These are phyloP conservation scores for Aurelia aurita complex sp. Pacific DNA, from an alignment of 30 jellyfish, hydroid and myxozoan genomes.

Conservation along the genomic window DNA sequence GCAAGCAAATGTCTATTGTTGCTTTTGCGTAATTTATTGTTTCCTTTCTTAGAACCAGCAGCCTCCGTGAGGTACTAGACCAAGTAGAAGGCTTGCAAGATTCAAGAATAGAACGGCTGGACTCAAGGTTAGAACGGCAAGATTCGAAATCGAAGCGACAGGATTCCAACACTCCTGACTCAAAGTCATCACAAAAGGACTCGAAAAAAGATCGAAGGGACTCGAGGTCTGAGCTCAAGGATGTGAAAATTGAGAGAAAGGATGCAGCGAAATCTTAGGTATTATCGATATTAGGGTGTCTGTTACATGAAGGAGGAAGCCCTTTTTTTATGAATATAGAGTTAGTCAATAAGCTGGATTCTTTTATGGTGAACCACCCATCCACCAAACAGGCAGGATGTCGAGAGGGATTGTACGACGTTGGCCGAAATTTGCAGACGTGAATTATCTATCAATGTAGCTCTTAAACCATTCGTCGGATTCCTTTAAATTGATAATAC, in stretches of 20 bases:
- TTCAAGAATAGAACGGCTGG: slow-evolving; percentile 70
- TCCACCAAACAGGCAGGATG: too few relatives aligned
- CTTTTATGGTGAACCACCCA: too few relatives aligned
- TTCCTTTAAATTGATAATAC: too few relatives aligned
- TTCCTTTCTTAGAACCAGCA: slow-evolving; percentile 39
- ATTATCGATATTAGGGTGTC: slow-evolving; percentile 1
- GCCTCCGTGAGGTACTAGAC: slow-evolving; percentile 70
- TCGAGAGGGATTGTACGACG: too few relatives aligned
- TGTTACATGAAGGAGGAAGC: not conserved
- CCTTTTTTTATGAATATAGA: too few relatives aligned
- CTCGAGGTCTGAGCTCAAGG: slow-evolving; percentile 23
- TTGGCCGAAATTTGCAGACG: too few relatives aligned
- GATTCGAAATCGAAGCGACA: slow-evolving; percentile 46
- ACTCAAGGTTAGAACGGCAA: slow-evolving; percentile 54
- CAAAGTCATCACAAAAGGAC: slow-evolving; percentile 32
- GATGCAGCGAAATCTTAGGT: slow-evolving; percentile 28
- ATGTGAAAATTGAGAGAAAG: slow-evolving; percentile 31
- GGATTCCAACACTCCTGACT: slow-evolving; percentile 36
- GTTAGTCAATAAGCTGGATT: too few relatives aligned
- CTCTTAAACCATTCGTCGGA: too few relatives aligned
- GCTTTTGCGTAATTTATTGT: not conserved
- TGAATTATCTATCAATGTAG: too few relatives aligned
- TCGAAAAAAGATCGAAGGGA: slow-evolving; percentile 38
- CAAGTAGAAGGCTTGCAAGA: slow-evolving; percentile 92
- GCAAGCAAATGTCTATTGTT: too few relatives aligned